These are phyloP conservation scores for Catharus ustulatus DNA, from an alignment of 2,797 vertebrate genomes.

Conservation along the genomic window DNA sequence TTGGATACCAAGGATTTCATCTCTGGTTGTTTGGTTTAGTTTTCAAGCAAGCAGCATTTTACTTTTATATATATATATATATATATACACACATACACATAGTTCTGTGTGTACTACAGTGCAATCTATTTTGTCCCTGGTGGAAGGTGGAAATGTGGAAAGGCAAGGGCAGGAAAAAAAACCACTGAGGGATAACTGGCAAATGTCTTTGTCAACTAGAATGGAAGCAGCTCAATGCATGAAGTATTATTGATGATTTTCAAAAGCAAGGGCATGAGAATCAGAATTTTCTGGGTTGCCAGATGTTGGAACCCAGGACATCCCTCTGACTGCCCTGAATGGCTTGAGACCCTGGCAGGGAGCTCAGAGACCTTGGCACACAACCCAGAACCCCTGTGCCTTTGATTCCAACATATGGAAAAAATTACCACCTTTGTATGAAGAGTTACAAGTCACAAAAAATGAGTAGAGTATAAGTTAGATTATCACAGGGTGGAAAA, in stretches of 20 bases:
- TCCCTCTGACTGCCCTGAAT: no score
- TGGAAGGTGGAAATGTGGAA: not conserved
- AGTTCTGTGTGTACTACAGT: not conserved
- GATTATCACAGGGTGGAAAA: no score
- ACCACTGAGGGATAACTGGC: not conserved
- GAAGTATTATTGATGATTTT: not conserved
- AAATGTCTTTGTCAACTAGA: not conserved
- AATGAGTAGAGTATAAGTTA: no score
- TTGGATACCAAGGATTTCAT: not conserved
- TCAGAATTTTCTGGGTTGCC: not conserved
- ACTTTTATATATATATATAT: no score
- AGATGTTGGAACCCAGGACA: no score
- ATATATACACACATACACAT: not conserved
- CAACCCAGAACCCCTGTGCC: no score
- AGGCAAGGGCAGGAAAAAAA: not conserved
- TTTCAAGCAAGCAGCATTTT: not conserved
- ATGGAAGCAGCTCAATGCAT: not conserved
- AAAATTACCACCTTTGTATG: no score
- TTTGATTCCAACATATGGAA: no score
- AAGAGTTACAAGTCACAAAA: no score
- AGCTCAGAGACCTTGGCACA: no score
- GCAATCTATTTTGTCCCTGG: not conserved
- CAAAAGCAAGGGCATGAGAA: not conserved
- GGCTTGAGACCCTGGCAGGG: no score
- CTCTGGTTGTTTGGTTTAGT: not conserved